Evolutionary conservation across 2,888 invertebrate genomes (phyloP), one percentile per base, ranked within the genome.

Genomic region (Erebia ligea): DNA sequence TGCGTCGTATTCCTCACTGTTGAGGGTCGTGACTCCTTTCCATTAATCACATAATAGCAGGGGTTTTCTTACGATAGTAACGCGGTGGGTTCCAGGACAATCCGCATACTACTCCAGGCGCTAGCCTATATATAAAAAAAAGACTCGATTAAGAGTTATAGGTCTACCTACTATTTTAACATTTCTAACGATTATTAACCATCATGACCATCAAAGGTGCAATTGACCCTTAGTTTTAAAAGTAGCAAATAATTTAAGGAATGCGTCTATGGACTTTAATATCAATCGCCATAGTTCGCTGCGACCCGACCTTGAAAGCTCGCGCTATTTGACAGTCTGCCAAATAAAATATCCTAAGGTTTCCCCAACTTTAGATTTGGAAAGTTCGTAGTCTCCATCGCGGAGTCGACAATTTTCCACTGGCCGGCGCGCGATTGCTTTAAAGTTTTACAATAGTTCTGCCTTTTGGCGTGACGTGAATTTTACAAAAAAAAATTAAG

Each of bases 341-440:
- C 64, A 64, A 64, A 64, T 64, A 50, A 64, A 54, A 64, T 25
- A 57, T 25, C 56, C 25, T 64, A 50, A 21, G 64, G 34, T 50
- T n/a, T 61, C 61, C 42, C 17, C 6, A 61, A 61, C 40, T 61
- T 61, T 61, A 42, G 42, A 61, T 61, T 61, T 17, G 40, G 61
- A 42, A 61, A 61, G 17, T 61, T 61, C 25, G 11, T 6, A n/a
- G 61, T 42, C 42, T 61, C 56, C 56, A 57, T 25, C 13, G 13
- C 5, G 5, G 5, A 25, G 56, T 57, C 21, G 56, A 61, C 61
- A 61, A 61, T 58, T 58, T 58, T 34, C 34, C 58, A 40, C 34
- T 40, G 58, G n/a, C 58, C 58, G 58, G 15, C 1, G 11, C 34
- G 34, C 58, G 58, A 58, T 58, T 40, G 58, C 58, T 19, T 15